Evolutionary conservation across 2,113 vertebrate species (phyloP).

Genomic region (Garra rufa): DNA sequence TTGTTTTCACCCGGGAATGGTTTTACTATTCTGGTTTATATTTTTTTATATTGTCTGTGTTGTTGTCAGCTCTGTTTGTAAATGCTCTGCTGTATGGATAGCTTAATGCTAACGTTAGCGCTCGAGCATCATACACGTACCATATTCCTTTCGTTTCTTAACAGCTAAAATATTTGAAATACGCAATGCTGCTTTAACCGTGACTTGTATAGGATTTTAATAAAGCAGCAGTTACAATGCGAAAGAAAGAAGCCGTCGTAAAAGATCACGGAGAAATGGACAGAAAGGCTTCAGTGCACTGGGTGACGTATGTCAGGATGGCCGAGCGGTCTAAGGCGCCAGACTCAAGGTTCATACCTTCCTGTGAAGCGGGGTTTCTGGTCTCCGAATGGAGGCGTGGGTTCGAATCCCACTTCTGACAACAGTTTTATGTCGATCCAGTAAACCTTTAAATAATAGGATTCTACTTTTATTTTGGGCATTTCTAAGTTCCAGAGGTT

Average conservation of each 20-base stretch:
- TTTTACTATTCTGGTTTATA: no score
- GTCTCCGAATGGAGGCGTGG: slow-evolving; percentile 83
- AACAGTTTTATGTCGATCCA: slow-evolving; percentile 31
- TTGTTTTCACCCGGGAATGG: no score
- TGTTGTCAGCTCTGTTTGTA: neutral
- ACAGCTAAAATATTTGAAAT: neutral
- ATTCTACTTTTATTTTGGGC: neutral
- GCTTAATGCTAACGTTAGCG: neutral
- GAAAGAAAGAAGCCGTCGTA: neutral
- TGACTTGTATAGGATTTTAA: neutral
- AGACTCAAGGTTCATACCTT: slow-evolving; percentile 75
- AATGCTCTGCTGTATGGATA: neutral
- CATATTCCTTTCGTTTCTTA: neutral
- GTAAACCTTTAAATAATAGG: neutral
- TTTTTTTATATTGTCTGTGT: neutral
- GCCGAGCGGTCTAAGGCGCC: slow-evolving; percentile 82
- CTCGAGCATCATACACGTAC: neutral
- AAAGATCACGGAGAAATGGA: neutral
- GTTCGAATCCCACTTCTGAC: slow-evolving; percentile 92
- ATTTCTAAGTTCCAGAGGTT: neutral
- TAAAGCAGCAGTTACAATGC: neutral
- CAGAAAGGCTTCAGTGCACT: accelerated
- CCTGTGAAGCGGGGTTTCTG: slow-evolving; percentile 41
- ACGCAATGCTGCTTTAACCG: neutral
- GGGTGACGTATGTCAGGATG: slow-evolving; percentile 68